Evolutionary conservation across 1,140 invertebrate genomes (phyloP), one percentile per base, ranked within the genome.

Genomic region (Atta cephalotes): DNA sequence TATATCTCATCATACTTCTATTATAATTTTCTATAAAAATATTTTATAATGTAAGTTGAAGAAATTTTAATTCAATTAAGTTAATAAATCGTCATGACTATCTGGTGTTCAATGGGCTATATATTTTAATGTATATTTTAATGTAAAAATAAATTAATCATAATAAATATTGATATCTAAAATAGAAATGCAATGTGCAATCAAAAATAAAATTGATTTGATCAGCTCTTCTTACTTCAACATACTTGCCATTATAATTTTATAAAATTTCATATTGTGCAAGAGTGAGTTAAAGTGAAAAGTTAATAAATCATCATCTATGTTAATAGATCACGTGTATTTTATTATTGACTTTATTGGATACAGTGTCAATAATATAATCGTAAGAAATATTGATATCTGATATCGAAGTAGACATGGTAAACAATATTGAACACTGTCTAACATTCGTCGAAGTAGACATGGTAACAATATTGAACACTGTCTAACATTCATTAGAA

Each of bases 401-500:
- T 21, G 31, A 3, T 25, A 25, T 3, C 21, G 6, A 63, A 63
- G 21, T 28, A 45, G 35, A 77, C 74, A 18, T 39, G 7, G 21
- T 9, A 63, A 78, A 65, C 56, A 14, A 35, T 63, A 45, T 9
- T 16, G 21, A 77, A 62, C 35, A 77, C 21, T 63, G 31, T 77
- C 74, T 56, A 56, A 77, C n/a, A 25, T 68, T 79, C 25, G 25
- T 3, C 21, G 6, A 63, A 63, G 21, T 28, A 45, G 35, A 77
- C 74, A 18, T 39, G 7, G 21, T 9, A 63, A 78, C 56, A 14
- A 35, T 63, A 45, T 9, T 16, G 21, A 77, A 62, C 35, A 77
- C 21, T 63, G 31, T 77, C 74, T 56, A 56, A 77, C n/a, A 25
- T 68, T 79, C 74, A 85, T 79, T 85, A 79, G 31, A 49, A 21